phyloP scores from a whole-genome alignment of 2,113 vertebrate genomes.

The Erythrocercus mccallii region DNA sequence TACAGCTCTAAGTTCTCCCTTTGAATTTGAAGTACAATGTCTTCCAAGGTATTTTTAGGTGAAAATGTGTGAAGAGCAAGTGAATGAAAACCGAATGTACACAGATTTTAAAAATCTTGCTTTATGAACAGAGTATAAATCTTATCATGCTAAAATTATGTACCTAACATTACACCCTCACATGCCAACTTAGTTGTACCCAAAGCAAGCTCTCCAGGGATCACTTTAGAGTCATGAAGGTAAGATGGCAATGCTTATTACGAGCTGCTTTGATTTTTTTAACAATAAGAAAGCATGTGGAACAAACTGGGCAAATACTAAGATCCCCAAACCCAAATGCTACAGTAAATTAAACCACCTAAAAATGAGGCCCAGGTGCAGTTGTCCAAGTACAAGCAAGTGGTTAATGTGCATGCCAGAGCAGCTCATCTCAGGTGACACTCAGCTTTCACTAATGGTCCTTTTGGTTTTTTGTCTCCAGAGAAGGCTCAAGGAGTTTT shows the following conservation, averaged over 20 bases:
- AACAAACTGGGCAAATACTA: neutral
- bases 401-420: fast-evolving
- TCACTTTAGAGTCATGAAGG: neutral
- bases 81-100: neutral
- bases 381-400: neutral
- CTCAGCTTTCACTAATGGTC: neutral
- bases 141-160: neutral
- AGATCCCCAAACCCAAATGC: neutral
- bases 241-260: neutral
- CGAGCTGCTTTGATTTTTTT: neutral
- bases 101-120: neutral
- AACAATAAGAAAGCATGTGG: neutral
- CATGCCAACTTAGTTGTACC: neutral
- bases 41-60: neutral
- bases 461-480: neutral
- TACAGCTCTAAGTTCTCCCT: neutral
- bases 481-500: neutral
- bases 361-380: neutral
- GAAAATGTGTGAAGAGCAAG: neutral
- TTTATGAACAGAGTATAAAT: neutral
- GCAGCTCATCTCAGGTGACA: neutral
- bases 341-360: neutral
- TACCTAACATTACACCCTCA: neutral
- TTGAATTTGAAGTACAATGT: neutral
- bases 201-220: neutral